These are phyloP conservation scores for Turritopsis rubra DNA, from an alignment of 30 jellyfish, hydroid and myxozoan genomes.

Conservation along the genomic window DNA sequence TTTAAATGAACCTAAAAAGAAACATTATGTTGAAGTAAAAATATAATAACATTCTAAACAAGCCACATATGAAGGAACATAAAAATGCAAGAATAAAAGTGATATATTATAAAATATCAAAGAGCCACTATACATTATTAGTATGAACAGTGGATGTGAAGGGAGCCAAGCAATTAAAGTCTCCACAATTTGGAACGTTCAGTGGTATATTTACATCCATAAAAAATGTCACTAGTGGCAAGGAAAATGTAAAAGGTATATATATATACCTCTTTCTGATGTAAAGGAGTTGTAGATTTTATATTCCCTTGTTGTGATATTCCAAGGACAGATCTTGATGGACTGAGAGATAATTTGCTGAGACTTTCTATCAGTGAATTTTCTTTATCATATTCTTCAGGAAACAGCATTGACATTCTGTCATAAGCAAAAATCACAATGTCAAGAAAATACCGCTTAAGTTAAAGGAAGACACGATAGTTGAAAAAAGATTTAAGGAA, in stretches of 20 bases:
- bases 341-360: background rate
- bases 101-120: background rate
- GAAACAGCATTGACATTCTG: constrained; percentile 8
- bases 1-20: background rate
- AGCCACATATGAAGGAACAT: background rate
- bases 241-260: background rate
- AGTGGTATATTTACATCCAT: too few relatives aligned
- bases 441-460: background rate
- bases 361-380: background rate
- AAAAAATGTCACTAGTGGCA: background rate
- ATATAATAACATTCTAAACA: background rate
- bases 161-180: too few relatives aligned
- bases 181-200: too few relatives aligned
- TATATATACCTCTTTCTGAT: background rate
- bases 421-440: background rate
- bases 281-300: background rate
- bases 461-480: too few relatives aligned
- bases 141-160: too few relatives aligned
- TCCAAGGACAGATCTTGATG: background rate
- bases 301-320: background rate
- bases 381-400: constrained; percentile 6
- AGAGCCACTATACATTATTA: too few relatives aligned
- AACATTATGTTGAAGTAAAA: background rate
- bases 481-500: too few relatives aligned
- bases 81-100: background rate